Percentiles rank a stretch among this genome's conserved stretches.
Conservation (phyloP, 2,797 vertebrate genomes). For the Triplophysa yarkandensis region DNA sequence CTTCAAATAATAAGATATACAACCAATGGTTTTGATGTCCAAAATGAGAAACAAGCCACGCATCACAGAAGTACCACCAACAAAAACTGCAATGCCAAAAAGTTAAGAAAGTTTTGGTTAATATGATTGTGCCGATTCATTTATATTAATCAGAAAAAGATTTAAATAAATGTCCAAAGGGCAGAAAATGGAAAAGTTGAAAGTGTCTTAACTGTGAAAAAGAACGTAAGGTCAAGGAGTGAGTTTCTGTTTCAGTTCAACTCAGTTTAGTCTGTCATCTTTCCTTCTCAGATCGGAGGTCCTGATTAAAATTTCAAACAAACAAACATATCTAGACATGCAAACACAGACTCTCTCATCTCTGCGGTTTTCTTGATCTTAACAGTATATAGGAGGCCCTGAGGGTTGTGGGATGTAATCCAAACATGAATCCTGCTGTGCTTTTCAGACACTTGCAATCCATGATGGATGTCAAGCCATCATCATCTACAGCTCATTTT, state of each 20-base stretch:
- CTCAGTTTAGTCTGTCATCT: not conserved
- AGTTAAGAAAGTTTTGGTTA: too few species aligned
- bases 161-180: not conserved
- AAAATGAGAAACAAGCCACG: not conserved
- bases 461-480: not conserved
- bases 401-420: constrained; percentile 19
- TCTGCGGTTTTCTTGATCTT: constrained; percentile 78
- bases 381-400: constrained; percentile 55
- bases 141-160: too few species aligned
- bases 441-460: not conserved
- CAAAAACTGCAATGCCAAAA: not conserved
- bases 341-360: constrained; percentile 47
- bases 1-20: too few species aligned
- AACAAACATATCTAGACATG: constrained; percentile 10
- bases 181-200: too few species aligned
- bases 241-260: not conserved
- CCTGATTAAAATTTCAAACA: constrained; percentile 40
- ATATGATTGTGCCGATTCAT: too few species aligned
- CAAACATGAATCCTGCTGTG: constrained; percentile 32
- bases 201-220: not conserved
- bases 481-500: not conserved
- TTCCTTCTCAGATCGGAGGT: not conserved
- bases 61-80: not conserved
- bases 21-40: not conserved
- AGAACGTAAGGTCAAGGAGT: not conserved